Evolutionary conservation across 2,888 invertebrate species (phyloP).

Genomic region (Abrostola triplasia): DNA sequence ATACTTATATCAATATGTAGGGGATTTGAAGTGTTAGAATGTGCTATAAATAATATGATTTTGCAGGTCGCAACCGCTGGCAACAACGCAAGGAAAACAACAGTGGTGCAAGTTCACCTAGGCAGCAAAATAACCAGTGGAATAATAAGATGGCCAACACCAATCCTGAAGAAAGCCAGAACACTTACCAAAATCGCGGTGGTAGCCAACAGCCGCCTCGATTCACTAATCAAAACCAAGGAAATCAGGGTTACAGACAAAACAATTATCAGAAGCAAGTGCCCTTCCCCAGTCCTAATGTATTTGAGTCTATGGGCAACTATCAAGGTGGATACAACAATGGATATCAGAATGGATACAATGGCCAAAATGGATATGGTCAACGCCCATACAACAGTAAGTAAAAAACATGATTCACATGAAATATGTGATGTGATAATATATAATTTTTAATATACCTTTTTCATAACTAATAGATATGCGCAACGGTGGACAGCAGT

Average conservation of each 20-base stretch:
- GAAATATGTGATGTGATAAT: too few relatives aligned
- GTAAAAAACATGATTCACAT: slow-evolving; percentile 41
- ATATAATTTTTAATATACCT: neutral
- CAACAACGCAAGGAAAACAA: slow-evolving; percentile 89
- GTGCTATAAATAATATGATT: neutral
- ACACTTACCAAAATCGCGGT: slow-evolving; percentile 76
- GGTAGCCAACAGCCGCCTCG: slow-evolving; percentile 83
- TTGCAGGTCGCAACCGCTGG: slow-evolving; percentile 89
- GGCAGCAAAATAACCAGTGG: slow-evolving; percentile 87
- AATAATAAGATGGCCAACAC: slow-evolving; percentile 83
- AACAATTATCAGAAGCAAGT: slow-evolving; percentile 87
- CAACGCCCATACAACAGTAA: slow-evolving; percentile 83
- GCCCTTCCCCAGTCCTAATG: slow-evolving; percentile 88
- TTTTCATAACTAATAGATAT: slow-evolving; percentile 60
- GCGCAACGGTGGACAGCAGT: slow-evolving; percentile 81
- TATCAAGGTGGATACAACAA: slow-evolving; percentile 87
- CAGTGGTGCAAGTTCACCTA: slow-evolving; percentile 84
- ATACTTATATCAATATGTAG: neutral
- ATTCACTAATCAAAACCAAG: slow-evolving; percentile 83
- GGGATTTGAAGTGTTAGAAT: neutral
- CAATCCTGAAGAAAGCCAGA: slow-evolving; percentile 71
- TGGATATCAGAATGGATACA: slow-evolving; percentile 86
- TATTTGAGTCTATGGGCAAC: slow-evolving; percentile 88
- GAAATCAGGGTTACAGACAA: slow-evolving; percentile 80
- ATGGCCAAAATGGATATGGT: slow-evolving; percentile 83